phyloP scores from a whole-genome alignment of 2,888 invertebrate species.

The Drosophila monieri region DNA sequence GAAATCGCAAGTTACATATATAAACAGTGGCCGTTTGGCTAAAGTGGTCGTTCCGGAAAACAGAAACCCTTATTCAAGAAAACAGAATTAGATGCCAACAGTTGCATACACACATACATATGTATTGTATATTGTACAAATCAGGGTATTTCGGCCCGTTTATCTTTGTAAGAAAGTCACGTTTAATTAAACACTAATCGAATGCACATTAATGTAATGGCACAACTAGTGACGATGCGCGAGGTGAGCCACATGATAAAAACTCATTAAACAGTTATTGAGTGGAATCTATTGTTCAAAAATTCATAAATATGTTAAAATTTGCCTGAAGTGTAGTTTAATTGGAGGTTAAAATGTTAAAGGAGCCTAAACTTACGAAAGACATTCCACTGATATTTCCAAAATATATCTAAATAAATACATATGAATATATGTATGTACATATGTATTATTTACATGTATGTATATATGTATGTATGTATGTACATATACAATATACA shows the following conservation, averaged over 20 bases:
- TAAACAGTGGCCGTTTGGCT: constrained; percentile 25
- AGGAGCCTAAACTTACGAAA: too few relatives aligned
- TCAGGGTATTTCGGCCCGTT: neutral
- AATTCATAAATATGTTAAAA: neutral
- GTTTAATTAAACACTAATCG: neutral
- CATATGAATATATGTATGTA: too few relatives aligned
- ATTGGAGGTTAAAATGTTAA: too few relatives aligned
- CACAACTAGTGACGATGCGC: constrained; percentile 46
- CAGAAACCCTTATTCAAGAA: neutral
- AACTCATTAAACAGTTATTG: neutral
- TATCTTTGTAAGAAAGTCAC: neutral
- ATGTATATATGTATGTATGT: too few relatives aligned
- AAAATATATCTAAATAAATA: too few relatives aligned
- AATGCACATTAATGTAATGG: constrained; percentile 46
- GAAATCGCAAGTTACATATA: constrained; percentile 1
- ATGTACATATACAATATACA: too few relatives aligned
- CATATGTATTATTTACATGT: too few relatives aligned
- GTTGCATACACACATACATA: neutral
- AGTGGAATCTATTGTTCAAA: neutral
- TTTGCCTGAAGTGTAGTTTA: too few relatives aligned
- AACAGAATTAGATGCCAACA: neutral
- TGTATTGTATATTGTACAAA: neutral
- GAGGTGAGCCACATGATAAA: constrained; percentile 39
- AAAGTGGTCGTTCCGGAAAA: neutral
- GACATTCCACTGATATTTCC: too few relatives aligned